phyloP scores from a whole-genome alignment of 2,888 invertebrate genomes.

The Phyllotreta striolata region DNA sequence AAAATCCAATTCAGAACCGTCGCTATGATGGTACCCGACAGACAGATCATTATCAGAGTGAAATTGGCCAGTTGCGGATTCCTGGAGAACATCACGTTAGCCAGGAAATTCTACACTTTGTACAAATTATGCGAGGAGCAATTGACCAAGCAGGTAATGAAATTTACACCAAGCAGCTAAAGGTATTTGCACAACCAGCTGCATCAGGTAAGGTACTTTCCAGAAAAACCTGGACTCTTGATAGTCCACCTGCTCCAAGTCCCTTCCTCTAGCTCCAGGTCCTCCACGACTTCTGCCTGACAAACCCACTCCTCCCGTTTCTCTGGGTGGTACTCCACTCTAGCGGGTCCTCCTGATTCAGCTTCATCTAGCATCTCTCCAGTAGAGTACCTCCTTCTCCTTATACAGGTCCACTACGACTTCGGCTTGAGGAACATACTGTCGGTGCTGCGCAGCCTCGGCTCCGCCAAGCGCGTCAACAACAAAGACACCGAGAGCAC shows the following conservation, averaged over 20 bases:
- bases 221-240: too few relatives aligned
- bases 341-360: too few relatives aligned
- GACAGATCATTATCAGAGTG: conserved; percentile 96
- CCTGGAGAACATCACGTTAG: conserved; percentile 91
- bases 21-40: conserved; percentile 98
- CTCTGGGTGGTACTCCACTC: too few relatives aligned
- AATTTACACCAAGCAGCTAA: too few relatives aligned
- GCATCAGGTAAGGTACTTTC: too few relatives aligned
- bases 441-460: conserved; percentile 91
- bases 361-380: neutral
- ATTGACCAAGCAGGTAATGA: conserved; percentile 86
- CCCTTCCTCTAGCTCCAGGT: too few relatives aligned
- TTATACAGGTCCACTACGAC: conserved; percentile 88
- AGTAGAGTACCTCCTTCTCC: neutral
- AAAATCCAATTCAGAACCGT: conserved; percentile 98
- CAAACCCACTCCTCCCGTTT: too few relatives aligned
- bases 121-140: conserved; percentile 98
- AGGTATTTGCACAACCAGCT: too few relatives aligned
- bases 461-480: conserved; percentile 90
- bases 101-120: conserved; percentile 94
- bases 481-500: conserved; percentile 93
- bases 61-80: conserved; percentile 97
- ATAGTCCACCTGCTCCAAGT: too few relatives aligned
- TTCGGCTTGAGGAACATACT: conserved; percentile 95
- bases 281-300: too few relatives aligned